Evolutionary conservation across 2,888 invertebrate genomes (phyloP).

Genomic region (Tanytarsus gracilentus): DNA sequence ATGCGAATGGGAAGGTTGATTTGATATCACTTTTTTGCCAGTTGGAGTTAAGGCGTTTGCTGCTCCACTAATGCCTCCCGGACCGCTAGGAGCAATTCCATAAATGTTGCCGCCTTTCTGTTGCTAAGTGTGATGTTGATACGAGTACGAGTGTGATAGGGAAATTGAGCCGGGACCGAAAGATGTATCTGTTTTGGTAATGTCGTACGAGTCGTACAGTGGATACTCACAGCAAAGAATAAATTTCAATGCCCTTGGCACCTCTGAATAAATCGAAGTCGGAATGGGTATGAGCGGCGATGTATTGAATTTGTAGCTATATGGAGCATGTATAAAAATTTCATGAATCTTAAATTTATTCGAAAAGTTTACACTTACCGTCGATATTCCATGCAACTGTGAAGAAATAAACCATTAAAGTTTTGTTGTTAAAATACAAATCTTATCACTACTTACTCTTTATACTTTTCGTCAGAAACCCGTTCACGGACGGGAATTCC

Average conservation of each 20-base stretch:
- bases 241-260: conserved; percentile 73
- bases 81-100: conserved; percentile 5
- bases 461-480: conserved; percentile 79
- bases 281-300: conserved; percentile 85
- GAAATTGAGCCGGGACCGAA: conserved; percentile 41
- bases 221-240: conserved; percentile 83
- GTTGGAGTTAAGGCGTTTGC: no score
- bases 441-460: conserved; percentile 70
- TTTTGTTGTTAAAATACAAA: background rate
- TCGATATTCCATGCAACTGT: conserved; percentile 72
- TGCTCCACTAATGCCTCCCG: conserved; percentile 6
- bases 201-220: conserved; percentile 66
- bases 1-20: background rate
- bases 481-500: conserved; percentile 83
- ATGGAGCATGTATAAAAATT: no score
- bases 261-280: conserved; percentile 76
- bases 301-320: conserved; percentile 82
- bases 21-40: background rate
- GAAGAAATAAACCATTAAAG: conserved; percentile 34
- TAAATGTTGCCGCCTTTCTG: conserved; percentile 23
- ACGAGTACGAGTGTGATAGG: conserved; percentile 42
- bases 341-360: no score
- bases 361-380: no score
- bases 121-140: conserved; percentile 39
- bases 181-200: conserved; percentile 38